Evolutionary conservation across 2,888 invertebrate species (phyloP).

Genomic region (Serripes groenlandicus): DNA sequence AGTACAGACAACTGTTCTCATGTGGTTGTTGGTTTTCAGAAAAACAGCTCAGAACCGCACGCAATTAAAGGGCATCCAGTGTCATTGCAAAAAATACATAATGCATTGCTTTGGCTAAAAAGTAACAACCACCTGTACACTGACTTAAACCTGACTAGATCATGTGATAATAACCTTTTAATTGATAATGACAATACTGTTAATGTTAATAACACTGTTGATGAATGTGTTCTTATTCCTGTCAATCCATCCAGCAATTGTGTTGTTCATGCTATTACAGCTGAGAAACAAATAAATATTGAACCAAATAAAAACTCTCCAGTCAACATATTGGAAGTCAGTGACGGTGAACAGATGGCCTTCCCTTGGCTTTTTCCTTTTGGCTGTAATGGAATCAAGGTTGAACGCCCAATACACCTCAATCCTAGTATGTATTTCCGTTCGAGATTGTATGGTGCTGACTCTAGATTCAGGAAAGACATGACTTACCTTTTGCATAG

Average conservation of each 20-base stretch:
- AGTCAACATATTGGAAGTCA: conserved; percentile 31
- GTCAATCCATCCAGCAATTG: not conserved
- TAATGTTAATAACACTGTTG: not conserved
- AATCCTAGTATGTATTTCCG: conserved; percentile 44
- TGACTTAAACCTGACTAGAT: too few relatives aligned
- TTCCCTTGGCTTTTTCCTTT: conserved; percentile 63
- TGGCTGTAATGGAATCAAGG: conserved; percentile 33
- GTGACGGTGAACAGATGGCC: conserved; percentile 48
- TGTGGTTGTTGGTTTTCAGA: not conserved
- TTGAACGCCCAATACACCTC: conserved; percentile 8
- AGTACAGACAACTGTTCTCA: not conserved
- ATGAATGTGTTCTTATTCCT: not conserved
- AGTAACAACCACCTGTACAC: conserved; percentile 25
- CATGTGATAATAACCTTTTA: not conserved
- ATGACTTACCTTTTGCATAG: conserved; percentile 46
- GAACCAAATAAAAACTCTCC: not conserved
- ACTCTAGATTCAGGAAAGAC: conserved; percentile 33
- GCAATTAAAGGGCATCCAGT: not conserved
- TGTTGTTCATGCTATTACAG: not conserved
- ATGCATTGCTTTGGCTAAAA: conserved; percentile 37
- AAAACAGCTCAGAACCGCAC: not conserved
- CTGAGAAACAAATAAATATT: not conserved
- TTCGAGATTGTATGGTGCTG: conserved; percentile 37
- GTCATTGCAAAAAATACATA: not conserved
- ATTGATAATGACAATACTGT: not conserved